phyloP scores from a whole-genome alignment of 2,797 vertebrate species.

The Propithecus deckenii region DNA sequence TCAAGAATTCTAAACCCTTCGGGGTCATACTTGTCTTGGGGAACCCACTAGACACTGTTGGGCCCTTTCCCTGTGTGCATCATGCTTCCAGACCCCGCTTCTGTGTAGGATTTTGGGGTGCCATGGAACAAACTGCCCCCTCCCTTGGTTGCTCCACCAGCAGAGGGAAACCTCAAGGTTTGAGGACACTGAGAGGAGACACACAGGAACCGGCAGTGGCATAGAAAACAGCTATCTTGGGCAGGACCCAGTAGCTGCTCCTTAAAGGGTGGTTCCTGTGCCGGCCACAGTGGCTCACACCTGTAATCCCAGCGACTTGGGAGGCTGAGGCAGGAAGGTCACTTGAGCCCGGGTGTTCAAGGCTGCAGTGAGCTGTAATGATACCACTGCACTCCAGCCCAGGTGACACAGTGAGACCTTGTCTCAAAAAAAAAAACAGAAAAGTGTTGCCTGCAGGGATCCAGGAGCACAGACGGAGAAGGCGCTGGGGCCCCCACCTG shows the following conservation, averaged over 20 bases:
- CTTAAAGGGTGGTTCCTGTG: not conserved
- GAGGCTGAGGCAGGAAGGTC: not conserved
- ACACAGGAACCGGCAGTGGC: not conserved
- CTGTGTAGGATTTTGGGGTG: not conserved
- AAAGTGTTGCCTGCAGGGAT: not conserved
- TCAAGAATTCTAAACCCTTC: not conserved
- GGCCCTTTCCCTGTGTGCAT: not conserved
- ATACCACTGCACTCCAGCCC: not conserved
- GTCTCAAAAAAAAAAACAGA: not conserved
- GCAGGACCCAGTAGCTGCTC: not conserved
- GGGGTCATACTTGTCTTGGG: not conserved
- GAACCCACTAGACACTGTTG: not conserved
- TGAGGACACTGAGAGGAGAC: not conserved
- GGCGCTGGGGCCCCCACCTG: not conserved
- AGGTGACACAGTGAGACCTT: not conserved
- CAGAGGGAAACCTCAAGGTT: not conserved
- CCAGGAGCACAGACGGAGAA: not conserved
- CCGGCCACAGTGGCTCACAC: not conserved
- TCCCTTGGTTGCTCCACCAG: not conserved
- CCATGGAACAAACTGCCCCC: not conserved
- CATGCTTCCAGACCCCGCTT: not conserved
- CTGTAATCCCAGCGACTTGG: not conserved
- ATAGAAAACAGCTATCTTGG: not conserved
- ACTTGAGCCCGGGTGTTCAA: not conserved
- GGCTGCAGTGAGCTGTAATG: not conserved